Evolutionary conservation across 1,140 invertebrate species (phyloP), one percentile per base, ranked within the genome.

Genomic region (Drosophila tsacasi): DNA sequence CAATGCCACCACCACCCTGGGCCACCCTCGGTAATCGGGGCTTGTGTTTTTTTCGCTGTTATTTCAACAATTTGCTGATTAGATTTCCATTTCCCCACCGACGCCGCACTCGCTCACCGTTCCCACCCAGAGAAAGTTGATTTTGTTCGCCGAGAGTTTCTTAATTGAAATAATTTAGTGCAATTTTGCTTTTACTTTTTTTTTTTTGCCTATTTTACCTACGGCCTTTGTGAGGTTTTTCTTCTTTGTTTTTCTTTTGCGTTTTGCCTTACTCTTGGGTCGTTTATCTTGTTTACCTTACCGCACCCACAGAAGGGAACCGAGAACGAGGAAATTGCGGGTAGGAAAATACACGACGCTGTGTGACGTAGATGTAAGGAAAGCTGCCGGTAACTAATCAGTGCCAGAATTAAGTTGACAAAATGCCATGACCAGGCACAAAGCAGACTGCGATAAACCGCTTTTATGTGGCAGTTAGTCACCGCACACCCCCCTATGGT

Each of bases 11-110:
- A 10, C 39, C 32, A 30, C 30, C 30, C 19, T 19, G 44, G n/a
- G n/a, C n/a, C 21, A 25, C 21, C 40, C 40, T 55, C n/a, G 19
- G 44, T 63, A 65, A 71, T 79, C 58, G 59, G 32, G 50, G 17
- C 52, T 49, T 58, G 46, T 89, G 81, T 87, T 66, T 66, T 68
- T 83, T 76, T 83, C 73, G 84, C 66, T 80, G 84, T 81, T 89
- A 84, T 87, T 87, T 83, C 68, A 87, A 89, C 84, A 87, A 87
- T 87, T 89, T 79, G 60, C 76, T 87, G 84, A 87, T 87, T 87
- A 89, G 84, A 87, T 87, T 89, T 87, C 77, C 42, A 80, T 61
- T 77, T 83, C 8, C 30, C 42, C 35, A 40, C 15, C 13, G 25
- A 8, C 7, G 23, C 4, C 13, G 23, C 30, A 12, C 49, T 19